Evolutionary conservation across 2,888 invertebrate genomes (phyloP).

Genomic region (Hanleya hanleyi): DNA sequence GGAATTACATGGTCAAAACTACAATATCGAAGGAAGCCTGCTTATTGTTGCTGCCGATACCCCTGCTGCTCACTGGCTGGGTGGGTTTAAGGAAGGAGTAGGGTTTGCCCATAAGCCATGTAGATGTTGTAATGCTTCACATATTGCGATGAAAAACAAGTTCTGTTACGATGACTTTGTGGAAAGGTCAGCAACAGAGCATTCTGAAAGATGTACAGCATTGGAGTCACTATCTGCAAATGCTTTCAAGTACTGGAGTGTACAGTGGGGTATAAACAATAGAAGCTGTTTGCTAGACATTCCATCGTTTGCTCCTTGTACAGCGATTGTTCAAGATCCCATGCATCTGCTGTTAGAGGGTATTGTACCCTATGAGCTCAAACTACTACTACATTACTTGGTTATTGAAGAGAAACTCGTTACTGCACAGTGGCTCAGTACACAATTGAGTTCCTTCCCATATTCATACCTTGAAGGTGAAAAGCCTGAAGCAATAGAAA

Average conservation of each 20-base stretch:
- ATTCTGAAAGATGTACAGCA: background rate
- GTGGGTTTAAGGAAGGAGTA: constrained; percentile 14
- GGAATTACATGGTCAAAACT: background rate
- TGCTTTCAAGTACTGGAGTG: constrained; percentile 5
- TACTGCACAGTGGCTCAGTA: no score
- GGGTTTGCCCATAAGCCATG: constrained; percentile 11
- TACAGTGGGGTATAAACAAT: constrained; percentile 12
- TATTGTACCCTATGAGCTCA: no score
- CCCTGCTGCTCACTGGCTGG: constrained; percentile 12
- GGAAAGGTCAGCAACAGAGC: background rate
- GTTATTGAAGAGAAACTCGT: no score
- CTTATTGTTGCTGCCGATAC: background rate
- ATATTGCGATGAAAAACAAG: background rate
- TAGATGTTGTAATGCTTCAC: background rate
- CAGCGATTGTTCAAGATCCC: no score
- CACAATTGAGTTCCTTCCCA: no score
- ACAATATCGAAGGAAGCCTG: background rate
- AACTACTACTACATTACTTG: no score
- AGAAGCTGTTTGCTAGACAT: background rate
- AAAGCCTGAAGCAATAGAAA: no score
- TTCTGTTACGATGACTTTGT: background rate
- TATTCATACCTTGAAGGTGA: no score
- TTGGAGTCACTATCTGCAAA: background rate
- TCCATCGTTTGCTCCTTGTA: no score
- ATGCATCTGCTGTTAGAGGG: no score